phyloP scores from a whole-genome alignment of 2,888 invertebrate species.

The Xiphydria camelus region DNA sequence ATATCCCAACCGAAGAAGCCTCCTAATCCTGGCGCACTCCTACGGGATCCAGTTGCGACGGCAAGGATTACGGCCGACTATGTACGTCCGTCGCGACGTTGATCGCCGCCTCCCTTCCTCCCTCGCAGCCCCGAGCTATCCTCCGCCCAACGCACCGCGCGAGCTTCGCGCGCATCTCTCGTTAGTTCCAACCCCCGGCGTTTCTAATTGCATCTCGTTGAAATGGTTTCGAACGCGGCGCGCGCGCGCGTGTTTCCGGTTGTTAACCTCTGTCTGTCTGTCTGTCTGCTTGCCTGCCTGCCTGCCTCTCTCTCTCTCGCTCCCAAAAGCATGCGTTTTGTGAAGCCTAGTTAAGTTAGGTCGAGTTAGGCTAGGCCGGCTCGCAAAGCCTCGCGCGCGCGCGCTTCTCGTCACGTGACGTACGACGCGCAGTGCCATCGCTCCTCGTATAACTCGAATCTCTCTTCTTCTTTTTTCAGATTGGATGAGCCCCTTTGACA shows the following conservation, averaged over 20 bases:
- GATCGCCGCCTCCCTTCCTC: too few species aligned
- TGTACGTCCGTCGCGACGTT: too few species aligned
- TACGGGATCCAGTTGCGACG: too few species aligned
- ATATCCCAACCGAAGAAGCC: too few species aligned
- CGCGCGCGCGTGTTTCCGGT: conserved; percentile 29
- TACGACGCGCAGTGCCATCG: background rate
- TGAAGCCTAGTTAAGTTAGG: conserved; percentile 5
- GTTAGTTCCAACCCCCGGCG: conserved; percentile 30
- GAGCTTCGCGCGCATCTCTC: conserved; percentile 29
- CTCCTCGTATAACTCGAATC: conserved; percentile 19
- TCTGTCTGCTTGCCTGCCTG: too few species aligned
- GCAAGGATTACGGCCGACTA: too few species aligned
- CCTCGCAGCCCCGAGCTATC: too few species aligned
- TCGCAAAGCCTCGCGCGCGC: background rate
- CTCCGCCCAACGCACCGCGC: background rate
- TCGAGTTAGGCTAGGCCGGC: conserved; percentile 1
- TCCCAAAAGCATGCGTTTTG: conserved; percentile 30
- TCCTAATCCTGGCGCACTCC: too few species aligned
- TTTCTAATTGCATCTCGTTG: conserved; percentile 40
- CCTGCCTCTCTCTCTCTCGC: too few species aligned
- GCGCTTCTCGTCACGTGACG: background rate
- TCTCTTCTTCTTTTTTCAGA: conserved; percentile 70
- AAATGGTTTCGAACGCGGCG: conserved; percentile 25
- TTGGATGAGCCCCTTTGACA: conserved; percentile 94
- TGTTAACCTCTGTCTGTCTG: conserved; percentile 30